These are phyloP conservation scores for Probaryconus sp. DNA, from an alignment of 1,140 invertebrate species.

Conservation along the genomic window DNA sequence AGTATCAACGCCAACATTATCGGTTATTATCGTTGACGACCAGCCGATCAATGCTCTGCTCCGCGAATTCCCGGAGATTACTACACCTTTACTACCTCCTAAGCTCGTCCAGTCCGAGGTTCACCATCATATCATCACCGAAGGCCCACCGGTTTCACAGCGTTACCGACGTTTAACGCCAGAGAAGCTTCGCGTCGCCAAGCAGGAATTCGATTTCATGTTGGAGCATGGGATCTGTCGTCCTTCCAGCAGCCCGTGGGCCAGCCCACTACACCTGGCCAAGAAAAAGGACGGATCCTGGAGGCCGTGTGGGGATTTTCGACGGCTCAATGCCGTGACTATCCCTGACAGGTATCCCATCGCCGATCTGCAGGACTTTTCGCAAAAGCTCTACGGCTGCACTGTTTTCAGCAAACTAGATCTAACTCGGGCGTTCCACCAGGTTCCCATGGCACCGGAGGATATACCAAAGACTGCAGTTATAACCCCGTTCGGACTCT, in stretches of 20 bases:
- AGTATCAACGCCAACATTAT: too few relatives aligned
- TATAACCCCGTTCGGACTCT: not conserved
- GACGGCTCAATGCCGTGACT: not conserved
- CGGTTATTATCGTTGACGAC: too few relatives aligned
- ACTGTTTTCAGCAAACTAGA: not conserved
- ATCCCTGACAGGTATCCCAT: conserved; percentile 5
- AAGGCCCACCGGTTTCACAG: too few relatives aligned
- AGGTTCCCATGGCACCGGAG: not conserved
- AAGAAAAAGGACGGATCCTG: not conserved
- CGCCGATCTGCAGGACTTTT: conserved; percentile 7
- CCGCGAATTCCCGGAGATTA: too few relatives aligned
- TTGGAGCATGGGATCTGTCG: too few relatives aligned
- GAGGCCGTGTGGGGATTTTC: conserved; percentile 15
- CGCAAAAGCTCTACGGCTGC: not conserved
- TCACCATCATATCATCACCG: too few relatives aligned
- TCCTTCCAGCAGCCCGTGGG: not conserved
- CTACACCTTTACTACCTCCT: too few relatives aligned
- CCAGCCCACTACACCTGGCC: not conserved
- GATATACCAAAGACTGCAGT: conserved; percentile 4
- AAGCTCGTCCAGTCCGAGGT: too few relatives aligned
- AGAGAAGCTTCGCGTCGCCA: too few relatives aligned
- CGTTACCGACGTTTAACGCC: too few relatives aligned
- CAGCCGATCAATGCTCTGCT: too few relatives aligned
- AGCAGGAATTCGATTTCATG: too few relatives aligned
- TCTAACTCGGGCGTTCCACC: not conserved